Conservation (phyloP, 2,888 invertebrate species). For the Heliconius hortense region DNA sequence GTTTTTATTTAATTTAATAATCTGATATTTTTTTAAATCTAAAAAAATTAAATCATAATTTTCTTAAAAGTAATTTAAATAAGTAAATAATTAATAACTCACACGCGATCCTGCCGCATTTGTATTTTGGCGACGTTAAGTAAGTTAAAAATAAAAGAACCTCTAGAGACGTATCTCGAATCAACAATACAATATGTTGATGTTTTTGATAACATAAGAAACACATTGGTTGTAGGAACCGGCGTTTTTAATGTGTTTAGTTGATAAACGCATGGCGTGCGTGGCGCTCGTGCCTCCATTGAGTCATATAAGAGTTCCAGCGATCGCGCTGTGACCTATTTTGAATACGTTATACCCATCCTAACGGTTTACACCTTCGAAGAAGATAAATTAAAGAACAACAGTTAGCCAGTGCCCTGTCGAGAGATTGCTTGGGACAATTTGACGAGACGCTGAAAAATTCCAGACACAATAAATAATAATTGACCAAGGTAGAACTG, state of each 20-base stretch:
- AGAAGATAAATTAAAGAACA: neutral
- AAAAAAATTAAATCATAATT: no score
- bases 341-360: slow-evolving; percentile 23
- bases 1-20: no score
- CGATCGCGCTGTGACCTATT: slow-evolving; percentile 32
- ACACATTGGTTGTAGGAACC: slow-evolving; percentile 55
- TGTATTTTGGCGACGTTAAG: neutral
- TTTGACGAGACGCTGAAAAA: slow-evolving; percentile 47
- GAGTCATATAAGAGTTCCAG: slow-evolving; percentile 47
- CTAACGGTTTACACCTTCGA: slow-evolving; percentile 24
- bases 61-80: no score
- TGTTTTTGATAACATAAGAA: slow-evolving; percentile 51
- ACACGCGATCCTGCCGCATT: neutral
- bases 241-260: slow-evolving; percentile 74
- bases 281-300: slow-evolving; percentile 60
- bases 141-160: slow-evolving; percentile 9
- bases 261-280: slow-evolving; percentile 72
- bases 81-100: no score
- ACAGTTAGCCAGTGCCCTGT: neutral
- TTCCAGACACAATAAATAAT: slow-evolving; percentile 51
- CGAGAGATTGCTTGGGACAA: slow-evolving; percentile 21
- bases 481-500: slow-evolving; percentile 67
- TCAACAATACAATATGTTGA: slow-evolving; percentile 31
- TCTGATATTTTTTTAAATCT: no score
- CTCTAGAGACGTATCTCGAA: slow-evolving; percentile 26